Evolutionary conservation across 2,888 invertebrate species (phyloP), one percentile per base, ranked within the genome.

Genomic region (Platypus cylindrus): DNA sequence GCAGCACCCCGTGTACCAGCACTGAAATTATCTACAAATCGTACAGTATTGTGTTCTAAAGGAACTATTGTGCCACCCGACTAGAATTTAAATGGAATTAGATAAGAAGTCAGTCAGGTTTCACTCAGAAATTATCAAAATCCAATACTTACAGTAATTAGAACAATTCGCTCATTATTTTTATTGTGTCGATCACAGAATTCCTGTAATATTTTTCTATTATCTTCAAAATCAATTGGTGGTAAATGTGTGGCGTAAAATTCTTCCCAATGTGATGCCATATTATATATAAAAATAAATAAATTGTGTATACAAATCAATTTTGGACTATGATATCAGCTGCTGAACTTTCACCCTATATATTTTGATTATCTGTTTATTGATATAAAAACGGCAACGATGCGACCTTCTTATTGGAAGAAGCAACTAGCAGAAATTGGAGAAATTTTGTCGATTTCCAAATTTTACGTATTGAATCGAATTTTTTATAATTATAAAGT

Each of bases 1-100:
- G 89, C 77, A 0, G 97, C 79, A 14, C 98, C 98, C 45, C 97
- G 71, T 0, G 84, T 90, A 28, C 98, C 98, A 12, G 91, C 87
- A 60, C 95, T 97, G 64, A 98, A 98, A 68, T 98, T 98, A 62
- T 98, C 98, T 35, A 98, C 91, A 63, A 89, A 98, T 32, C 98
- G 74, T 1, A 98, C 98, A 1, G 95, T 94, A 58, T 93, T 89
- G 59, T 90, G 89, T 58, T 98, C 98, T 36, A 98, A 61, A 0
- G 97, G 97, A 3, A 95, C 89, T 22, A 89, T 90, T 3, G 97
- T 98, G 34, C 97, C 97, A 23, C 97, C 97, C 40, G 93, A 94
- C 84, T 83, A 60, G 25, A 26, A 12, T 9, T 11, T 12, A 65
- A 46, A 33, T 44, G 26, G 36, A 41, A 5, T 30, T 22, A 34